Evolutionary conservation across 2,113 vertebrate genomes (phyloP), one percentile per base, ranked within the genome.

Genomic region (Saimiri boliviensis): DNA sequence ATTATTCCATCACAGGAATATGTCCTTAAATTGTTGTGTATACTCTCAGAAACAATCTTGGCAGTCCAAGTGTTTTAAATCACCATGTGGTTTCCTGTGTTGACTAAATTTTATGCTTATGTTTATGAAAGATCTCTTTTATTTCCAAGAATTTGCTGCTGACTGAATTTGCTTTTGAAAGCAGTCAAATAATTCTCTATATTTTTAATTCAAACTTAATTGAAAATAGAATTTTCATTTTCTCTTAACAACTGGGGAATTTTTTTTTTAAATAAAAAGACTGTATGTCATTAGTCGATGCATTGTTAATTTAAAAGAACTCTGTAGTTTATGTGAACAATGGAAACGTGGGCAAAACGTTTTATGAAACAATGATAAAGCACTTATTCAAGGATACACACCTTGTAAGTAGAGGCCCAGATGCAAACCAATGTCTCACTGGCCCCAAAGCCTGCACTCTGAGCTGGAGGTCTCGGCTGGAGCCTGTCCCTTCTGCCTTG

Each of bases 41-140:
- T 5, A 37, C 35, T 35, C 91, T 74, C 66, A 54, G 74, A 27
- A 83, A 32, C 49, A 37, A 83, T 58, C 3, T 68, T 77, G 74
- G 25, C 45, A 70, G 37, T 19, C 10, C 4, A 3, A 17, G 4
- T 70, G n/a, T 82, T 83, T 94, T 74, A 91, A 94, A 73, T 93
- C 42, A 84, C 70, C 60, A 77, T 23, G 5, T 74, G 95, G 66
- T 60, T 93, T 96, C 20, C 10, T 56, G 23, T 63, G 47, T 70
- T 93, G 74, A 88, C 91, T 89, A 19, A 40, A 70, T 84, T 89
- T 86, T 84, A n/a, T 60, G 27, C 20, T 76, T 79, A 23, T 45
- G n/a, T 90, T 92, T 93, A n/a, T 87, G 74, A 81, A 96, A 94
- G n/a, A 27, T 89, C 16, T 82, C 87, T 89, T 77, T 74, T 88